phyloP scores from a whole-genome alignment of 2,888 invertebrate genomes.

The Tetranychus piercei region DNA sequence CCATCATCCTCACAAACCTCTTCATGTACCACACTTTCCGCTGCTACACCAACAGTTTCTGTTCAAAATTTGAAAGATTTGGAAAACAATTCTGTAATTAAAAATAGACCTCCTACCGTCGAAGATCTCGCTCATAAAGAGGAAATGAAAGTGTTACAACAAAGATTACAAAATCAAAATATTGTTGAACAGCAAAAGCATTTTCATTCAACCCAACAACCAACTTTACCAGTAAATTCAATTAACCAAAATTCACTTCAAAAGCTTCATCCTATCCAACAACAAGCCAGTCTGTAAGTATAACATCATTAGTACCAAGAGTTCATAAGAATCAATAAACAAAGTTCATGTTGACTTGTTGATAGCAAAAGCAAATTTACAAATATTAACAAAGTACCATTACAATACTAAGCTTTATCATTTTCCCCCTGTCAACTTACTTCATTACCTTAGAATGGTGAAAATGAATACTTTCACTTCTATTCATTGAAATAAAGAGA shows the following conservation, averaged over 20 bases:
- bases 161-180: constrained; percentile 4
- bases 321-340: neutral
- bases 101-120: neutral
- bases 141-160: neutral
- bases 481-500: too few relatives aligned
- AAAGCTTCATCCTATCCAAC: neutral
- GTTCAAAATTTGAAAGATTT: neutral
- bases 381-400: too few relatives aligned
- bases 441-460: too few relatives aligned
- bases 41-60: neutral
- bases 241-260: neutral
- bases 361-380: neutral
- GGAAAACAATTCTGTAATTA: neutral
- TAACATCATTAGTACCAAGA: neutral
- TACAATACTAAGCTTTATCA: too few relatives aligned
- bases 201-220: neutral
- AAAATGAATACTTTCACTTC: too few relatives aligned
- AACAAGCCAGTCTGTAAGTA: neutral
- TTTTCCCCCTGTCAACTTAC: too few relatives aligned
- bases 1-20: neutral
- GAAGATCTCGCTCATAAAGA: constrained; percentile 36
- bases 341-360: constrained; percentile 1
- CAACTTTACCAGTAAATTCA: neutral
- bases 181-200: neutral
- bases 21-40: constrained; percentile 4